Conservation (phyloP, 2,113 vertebrate species). For the Rutilus rutilus region DNA sequence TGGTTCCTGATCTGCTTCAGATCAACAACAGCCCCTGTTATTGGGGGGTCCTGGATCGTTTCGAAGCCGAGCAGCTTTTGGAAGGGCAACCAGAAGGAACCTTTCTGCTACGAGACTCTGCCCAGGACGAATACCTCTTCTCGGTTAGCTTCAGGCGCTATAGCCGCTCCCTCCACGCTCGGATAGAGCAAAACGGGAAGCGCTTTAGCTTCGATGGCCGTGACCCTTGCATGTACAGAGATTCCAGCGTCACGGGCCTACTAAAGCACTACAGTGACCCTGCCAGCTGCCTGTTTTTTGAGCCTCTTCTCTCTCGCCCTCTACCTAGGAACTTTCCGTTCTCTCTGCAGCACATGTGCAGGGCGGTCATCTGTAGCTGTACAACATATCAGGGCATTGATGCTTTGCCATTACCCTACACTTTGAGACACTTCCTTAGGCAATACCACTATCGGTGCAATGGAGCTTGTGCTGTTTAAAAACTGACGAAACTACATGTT, state of each 20-base stretch:
- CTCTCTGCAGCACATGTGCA: constrained; percentile 91
- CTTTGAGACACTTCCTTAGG: constrained; percentile 90
- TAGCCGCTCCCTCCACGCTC: constrained; percentile 93
- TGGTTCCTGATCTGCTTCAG: constrained; percentile 95
- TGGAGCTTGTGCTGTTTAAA: constrained; percentile 70
- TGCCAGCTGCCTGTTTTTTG: constrained; percentile 94
- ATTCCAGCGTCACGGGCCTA: constrained; percentile 90
- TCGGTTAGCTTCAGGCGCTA: constrained; percentile 97
- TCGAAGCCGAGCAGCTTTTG: constrained; percentile 91
- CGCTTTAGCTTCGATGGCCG: constrained; percentile 97
- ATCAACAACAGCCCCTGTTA: constrained; percentile 97
- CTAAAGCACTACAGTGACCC: constrained; percentile 95
- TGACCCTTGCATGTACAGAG: constrained; percentile 95
- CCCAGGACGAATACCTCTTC: constrained; percentile 95
- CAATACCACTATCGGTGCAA: constrained; percentile 91
- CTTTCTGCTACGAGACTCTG: constrained; percentile 91
- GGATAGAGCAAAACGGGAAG: constrained; percentile 95
- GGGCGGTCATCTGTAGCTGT: constrained; percentile 89
- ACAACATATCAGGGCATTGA: constrained; percentile 91
- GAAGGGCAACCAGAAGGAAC: constrained; percentile 97
- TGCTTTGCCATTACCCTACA: constrained; percentile 83
- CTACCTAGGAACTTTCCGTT: constrained; percentile 92
- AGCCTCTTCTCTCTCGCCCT: constrained; percentile 91
- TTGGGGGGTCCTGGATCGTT: constrained; percentile 97
- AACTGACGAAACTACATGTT: not conserved